phyloP scores from a whole-genome alignment of 2,888 invertebrate genomes.

The Hermaeophaga mercurialis region DNA sequence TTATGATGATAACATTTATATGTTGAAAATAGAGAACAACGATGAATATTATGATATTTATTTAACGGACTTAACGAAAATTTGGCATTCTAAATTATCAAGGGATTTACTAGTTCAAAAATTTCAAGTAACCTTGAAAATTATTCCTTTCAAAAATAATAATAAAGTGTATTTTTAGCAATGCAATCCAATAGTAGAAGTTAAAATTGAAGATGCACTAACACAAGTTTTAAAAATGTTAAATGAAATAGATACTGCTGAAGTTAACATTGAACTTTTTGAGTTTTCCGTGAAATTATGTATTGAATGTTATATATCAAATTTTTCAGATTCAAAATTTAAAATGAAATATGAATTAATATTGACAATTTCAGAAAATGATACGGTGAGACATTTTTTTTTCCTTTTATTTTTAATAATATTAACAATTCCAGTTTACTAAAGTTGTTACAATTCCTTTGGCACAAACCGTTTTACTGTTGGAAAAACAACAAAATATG shows the following conservation, averaged over 20 bases:
- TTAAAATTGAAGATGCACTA: constrained; percentile 39
- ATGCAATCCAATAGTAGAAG: constrained; percentile 48
- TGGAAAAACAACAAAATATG: constrained; percentile 58
- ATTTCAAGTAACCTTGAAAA: constrained; percentile 43
- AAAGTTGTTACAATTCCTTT: constrained; percentile 52
- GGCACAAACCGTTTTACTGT: constrained; percentile 57
- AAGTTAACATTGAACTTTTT: constrained; percentile 25
- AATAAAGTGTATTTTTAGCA: constrained; percentile 39
- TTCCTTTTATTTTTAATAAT: not conserved
- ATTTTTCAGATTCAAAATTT: constrained; percentile 17
- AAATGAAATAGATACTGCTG: constrained; percentile 28
- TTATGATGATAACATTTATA: constrained; percentile 39
- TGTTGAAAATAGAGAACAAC: constrained; percentile 41
- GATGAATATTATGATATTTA: constrained; percentile 37
- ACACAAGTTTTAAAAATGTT: constrained; percentile 31
- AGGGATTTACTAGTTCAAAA: constrained; percentile 37
- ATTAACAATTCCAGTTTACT: constrained; percentile 35
- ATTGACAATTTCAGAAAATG: constrained; percentile 30
- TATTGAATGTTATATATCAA: constrained; percentile 26
- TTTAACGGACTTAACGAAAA: constrained; percentile 46
- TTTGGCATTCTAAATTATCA: constrained; percentile 47
- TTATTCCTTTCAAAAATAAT: constrained; percentile 6
- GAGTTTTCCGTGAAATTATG: constrained; percentile 31
- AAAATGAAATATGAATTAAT: constrained; percentile 42
- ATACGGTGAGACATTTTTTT: constrained; percentile 32